Evolutionary conservation across 2,113 vertebrate species (phyloP).

Genomic region (Gallinago paraguaiae): DNA sequence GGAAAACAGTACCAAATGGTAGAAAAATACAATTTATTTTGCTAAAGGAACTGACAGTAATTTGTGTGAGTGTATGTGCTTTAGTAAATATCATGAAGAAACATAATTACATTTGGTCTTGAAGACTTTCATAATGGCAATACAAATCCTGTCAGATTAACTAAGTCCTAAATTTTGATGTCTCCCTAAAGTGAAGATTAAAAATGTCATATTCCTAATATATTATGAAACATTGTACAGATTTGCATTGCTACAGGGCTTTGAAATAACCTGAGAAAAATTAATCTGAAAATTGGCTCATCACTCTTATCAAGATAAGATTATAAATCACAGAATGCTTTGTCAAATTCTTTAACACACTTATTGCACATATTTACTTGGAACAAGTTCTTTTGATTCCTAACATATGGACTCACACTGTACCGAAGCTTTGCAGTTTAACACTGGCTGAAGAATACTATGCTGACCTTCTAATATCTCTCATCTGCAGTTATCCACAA

Average conservation of each 20-base stretch:
- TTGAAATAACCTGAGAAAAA: conserved; percentile 52
- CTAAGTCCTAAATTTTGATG: conserved; percentile 30
- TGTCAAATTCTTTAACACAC: background rate
- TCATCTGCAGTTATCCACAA: background rate
- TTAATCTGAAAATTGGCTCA: conserved; percentile 33
- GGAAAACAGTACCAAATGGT: background rate
- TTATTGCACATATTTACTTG: background rate
- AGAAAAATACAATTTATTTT: background rate
- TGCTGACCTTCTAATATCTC: background rate
- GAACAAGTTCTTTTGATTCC: background rate
- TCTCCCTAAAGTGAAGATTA: conserved; percentile 40
- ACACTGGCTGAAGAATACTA: background rate
- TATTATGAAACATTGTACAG: background rate
- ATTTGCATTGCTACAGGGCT: conserved; percentile 35
- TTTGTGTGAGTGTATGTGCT: background rate
- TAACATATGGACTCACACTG: background rate
- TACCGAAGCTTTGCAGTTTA: background rate
- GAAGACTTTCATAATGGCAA: conserved; percentile 9
- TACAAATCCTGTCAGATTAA: conserved; percentile 40
- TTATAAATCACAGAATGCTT: conserved; percentile 13
- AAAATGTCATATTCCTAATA: conserved; percentile 41
- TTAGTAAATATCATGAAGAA: background rate
- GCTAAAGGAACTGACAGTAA: background rate
- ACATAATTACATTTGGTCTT: conserved; percentile 27
- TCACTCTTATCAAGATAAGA: background rate